Conservation (phyloP, 2,113 vertebrate species). For the Zonotrichia leucophrys region DNA sequence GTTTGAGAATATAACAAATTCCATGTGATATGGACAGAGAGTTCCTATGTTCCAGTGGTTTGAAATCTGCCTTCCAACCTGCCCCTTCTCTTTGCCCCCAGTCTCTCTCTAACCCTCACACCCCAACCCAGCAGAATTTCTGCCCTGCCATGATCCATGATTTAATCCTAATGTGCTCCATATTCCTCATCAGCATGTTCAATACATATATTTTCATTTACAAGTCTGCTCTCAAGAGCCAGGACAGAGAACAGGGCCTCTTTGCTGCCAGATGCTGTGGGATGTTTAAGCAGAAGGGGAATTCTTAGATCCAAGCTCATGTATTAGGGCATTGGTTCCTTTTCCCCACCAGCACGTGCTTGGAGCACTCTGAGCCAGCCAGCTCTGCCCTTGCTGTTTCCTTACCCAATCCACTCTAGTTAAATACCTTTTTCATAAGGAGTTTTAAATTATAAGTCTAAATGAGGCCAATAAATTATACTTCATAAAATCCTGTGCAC, state of each 20-base stretch:
- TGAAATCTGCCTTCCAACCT: not conserved
- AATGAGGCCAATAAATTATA: constrained; percentile 83
- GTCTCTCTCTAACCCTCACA: not conserved
- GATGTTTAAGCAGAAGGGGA: not conserved
- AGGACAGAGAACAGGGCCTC: not conserved
- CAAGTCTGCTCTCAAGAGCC: not conserved
- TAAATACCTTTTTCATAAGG: constrained; percentile 77
- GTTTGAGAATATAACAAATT: not conserved
- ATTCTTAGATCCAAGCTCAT: not conserved
- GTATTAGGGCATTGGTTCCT: constrained; percentile 9
- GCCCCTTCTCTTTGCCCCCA: not conserved
- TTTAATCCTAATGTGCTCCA: not conserved
- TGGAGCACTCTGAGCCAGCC: constrained; percentile 24
- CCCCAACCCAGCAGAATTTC: not conserved
- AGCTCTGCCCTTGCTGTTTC: not conserved
- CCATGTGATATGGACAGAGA: not conserved
- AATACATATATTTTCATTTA: not conserved
- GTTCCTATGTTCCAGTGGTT: not conserved
- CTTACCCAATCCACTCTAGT: constrained; percentile 62
- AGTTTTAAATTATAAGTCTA: constrained; percentile 80
- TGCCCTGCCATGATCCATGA: not conserved
- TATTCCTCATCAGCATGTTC: not conserved
- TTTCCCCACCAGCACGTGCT: not conserved
- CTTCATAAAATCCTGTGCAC: constrained; percentile 75
- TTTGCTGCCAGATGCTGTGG: not conserved